phyloP scores from a whole-genome alignment of 2,113 vertebrate genomes.

The Ceyx cyanopectus region DNA sequence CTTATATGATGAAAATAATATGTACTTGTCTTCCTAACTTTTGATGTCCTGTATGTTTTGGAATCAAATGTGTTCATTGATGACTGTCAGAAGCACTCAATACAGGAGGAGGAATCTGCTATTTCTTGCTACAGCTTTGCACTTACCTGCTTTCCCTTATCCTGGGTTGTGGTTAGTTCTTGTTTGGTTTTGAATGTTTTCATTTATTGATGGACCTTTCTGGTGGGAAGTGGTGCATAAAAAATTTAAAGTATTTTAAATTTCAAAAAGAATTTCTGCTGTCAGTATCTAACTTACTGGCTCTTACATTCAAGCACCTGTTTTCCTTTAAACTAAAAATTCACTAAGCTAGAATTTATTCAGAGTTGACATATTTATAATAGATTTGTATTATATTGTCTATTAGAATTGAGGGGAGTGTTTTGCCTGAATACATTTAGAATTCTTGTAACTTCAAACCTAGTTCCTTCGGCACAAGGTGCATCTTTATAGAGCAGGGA shows the following conservation, averaged over 20 bases:
- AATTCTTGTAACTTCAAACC: background rate
- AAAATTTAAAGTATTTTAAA: background rate
- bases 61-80: background rate
- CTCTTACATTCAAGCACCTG: background rate
- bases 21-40: constrained; percentile 46
- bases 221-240: background rate
- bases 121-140: background rate
- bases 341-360: background rate
- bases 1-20: constrained; percentile 45
- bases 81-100: background rate
- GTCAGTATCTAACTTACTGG: background rate
- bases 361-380: background rate
- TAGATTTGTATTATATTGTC: background rate
- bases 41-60: background rate
- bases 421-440: background rate
- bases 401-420: background rate
- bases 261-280: background rate
- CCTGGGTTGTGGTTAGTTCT: background rate
- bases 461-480: background rate
- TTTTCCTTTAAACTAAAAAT: background rate
- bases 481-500: background rate
- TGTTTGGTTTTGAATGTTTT: background rate
- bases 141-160: background rate
- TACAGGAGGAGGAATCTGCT: background rate
- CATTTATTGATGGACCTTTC: background rate